phyloP scores from a whole-genome alignment of 1,140 invertebrate genomes.

The Scaptodrosophila lebanonensis region DNA sequence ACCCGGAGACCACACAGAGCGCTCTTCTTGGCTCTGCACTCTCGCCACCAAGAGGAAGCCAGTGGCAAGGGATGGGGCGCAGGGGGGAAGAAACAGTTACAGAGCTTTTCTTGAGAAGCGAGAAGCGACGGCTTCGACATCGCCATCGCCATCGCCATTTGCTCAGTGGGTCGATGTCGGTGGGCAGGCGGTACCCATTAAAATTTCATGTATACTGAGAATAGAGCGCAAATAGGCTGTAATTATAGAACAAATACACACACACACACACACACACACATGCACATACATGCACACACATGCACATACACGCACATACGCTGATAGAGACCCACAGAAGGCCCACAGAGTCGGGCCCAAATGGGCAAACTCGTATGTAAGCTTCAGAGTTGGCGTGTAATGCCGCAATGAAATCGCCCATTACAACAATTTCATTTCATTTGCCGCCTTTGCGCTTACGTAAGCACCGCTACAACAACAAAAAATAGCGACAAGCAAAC shows the following conservation, averaged over 20 bases:
- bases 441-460: slow-evolving; percentile 65
- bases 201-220: slow-evolving; percentile 55
- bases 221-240: slow-evolving; percentile 56
- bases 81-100: not conserved
- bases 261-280: slow-evolving; percentile 12
- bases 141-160: not conserved
- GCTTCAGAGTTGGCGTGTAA: slow-evolving; percentile 45
- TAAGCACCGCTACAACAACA: slow-evolving; percentile 44
- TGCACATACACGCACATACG: not conserved
- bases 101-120: slow-evolving; percentile 28
- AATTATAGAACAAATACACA: slow-evolving; percentile 58
- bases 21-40: too few relatives aligned
- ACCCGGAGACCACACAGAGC: slow-evolving; percentile 21
- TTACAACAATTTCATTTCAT: slow-evolving; percentile 73
- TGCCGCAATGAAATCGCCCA: slow-evolving; percentile 69
- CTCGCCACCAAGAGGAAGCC: too few relatives aligned
- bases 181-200: slow-evolving; percentile 33
- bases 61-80: too few relatives aligned
- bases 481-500: slow-evolving; percentile 19
- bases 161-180: not conserved
- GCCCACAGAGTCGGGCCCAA: slow-evolving; percentile 7
- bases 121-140: not conserved
- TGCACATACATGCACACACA: not conserved
- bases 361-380: slow-evolving; percentile 22
- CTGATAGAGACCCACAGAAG: slow-evolving; percentile 3